These are phyloP conservation scores for Acomys russatus DNA, from an alignment of 2,797 vertebrate species.

Conservation along the genomic window DNA sequence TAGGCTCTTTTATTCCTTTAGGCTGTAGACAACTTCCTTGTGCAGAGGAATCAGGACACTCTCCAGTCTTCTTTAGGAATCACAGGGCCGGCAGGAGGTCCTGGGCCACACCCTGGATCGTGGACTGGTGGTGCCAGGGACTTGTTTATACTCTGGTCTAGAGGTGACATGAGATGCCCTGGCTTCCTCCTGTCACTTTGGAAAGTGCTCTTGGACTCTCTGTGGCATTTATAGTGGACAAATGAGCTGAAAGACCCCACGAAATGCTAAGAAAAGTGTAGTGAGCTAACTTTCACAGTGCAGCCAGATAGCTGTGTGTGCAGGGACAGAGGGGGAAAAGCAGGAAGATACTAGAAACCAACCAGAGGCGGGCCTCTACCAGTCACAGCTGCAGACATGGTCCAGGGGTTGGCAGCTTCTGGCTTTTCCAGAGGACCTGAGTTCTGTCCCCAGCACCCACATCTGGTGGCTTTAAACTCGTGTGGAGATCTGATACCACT, in stretches of 20 bases:
- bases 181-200: slow-evolving; percentile 10
- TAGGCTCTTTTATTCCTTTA: neutral
- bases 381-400: neutral
- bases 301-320: neutral
- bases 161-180: neutral
- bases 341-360: neutral
- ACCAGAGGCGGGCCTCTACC: neutral
- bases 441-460: neutral
- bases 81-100: neutral
- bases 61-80: neutral
- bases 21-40: neutral
- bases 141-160: neutral
- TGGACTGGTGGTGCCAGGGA: neutral
- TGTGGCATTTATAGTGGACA: neutral
- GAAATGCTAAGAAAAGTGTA: neutral
- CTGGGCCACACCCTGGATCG: neutral
- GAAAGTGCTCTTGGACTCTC: neutral
- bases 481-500: neutral
- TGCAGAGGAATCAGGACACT: neutral
- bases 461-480: neutral
- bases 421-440: neutral
- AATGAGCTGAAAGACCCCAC: neutral
- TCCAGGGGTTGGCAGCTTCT: neutral
- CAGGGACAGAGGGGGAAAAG: neutral
- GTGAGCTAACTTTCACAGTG: neutral